Evolutionary conservation across 2,113 vertebrate genomes (phyloP).

Genomic region (Calypte anna): DNA sequence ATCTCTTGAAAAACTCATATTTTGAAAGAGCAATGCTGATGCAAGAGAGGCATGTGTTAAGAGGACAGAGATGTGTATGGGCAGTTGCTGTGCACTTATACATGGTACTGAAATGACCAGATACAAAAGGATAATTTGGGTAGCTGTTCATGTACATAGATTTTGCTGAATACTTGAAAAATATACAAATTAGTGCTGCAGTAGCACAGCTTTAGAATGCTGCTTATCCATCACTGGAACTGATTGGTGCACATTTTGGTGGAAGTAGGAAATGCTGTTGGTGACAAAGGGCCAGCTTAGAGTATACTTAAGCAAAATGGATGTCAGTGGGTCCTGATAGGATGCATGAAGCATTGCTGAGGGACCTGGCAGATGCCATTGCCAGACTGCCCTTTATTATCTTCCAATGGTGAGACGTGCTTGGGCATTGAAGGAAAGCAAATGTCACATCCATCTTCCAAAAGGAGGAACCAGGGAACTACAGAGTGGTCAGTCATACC

Average conservation of each 20-base stretch:
- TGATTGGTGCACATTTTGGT: neutral
- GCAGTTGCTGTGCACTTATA: neutral
- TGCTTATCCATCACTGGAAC: neutral
- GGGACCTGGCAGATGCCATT: neutral
- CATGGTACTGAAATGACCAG: neutral
- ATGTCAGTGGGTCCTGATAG: fast-evolving
- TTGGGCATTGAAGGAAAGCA: neutral
- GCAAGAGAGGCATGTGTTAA: neutral
- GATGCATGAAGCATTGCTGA: neutral
- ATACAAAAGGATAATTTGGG: neutral
- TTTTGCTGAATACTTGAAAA: neutral
- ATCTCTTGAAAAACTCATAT: neutral
- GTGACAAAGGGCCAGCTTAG: neutral
- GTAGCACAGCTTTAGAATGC: neutral
- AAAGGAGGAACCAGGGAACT: neutral
- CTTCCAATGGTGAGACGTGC: neutral
- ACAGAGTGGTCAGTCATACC: neutral
- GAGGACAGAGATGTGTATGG: neutral
- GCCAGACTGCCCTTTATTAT: neutral
- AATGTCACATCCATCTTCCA: neutral
- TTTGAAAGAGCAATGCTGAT: neutral
- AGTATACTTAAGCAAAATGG: neutral
- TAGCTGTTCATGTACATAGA: neutral
- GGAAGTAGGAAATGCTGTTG: neutral
- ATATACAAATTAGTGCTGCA: neutral